Percentiles rank a stretch among this genome's conserved stretches.
Evolutionary conservation across 2,113 vertebrate genomes (phyloP).

Genomic region (Natator depressus): DNA sequence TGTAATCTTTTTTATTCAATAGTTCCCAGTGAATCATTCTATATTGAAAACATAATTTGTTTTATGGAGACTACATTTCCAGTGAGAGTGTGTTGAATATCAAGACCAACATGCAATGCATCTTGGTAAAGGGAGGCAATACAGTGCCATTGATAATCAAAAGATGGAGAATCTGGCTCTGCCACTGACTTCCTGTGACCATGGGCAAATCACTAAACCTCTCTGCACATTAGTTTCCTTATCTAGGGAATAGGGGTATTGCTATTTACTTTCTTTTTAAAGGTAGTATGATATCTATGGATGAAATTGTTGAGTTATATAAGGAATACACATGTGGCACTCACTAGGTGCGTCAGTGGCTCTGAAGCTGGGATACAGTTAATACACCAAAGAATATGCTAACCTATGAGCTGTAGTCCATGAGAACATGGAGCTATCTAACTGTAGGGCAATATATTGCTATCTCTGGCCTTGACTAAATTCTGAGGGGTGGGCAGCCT

Average conservation of each 20-base stretch:
- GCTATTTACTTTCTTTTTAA: not conserved
- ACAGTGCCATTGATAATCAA: not conserved
- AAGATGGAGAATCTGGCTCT: not conserved
- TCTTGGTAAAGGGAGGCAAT: not conserved
- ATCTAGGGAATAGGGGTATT: not conserved
- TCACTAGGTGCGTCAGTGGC: not conserved
- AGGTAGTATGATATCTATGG: not conserved
- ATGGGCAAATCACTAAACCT: not conserved
- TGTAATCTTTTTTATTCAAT: not conserved
- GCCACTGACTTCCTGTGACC: not conserved
- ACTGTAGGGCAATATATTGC: not conserved
- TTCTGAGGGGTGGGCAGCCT: not conserved
- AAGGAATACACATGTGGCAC: not conserved
- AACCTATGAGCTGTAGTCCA: not conserved
- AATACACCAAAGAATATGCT: not conserved
- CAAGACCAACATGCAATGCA: not conserved
- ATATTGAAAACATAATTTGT: not conserved
- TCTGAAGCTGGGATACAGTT: not conserved
- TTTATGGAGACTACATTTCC: not conserved
- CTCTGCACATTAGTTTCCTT: not conserved
- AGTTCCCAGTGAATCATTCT: not conserved
- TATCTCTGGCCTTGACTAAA: not conserved
- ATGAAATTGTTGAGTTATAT: not conserved
- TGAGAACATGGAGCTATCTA: not conserved
- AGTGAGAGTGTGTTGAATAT: not conserved